Evolutionary conservation across 2,888 invertebrate species (phyloP).

Genomic region (Blastobasis adustella): DNA sequence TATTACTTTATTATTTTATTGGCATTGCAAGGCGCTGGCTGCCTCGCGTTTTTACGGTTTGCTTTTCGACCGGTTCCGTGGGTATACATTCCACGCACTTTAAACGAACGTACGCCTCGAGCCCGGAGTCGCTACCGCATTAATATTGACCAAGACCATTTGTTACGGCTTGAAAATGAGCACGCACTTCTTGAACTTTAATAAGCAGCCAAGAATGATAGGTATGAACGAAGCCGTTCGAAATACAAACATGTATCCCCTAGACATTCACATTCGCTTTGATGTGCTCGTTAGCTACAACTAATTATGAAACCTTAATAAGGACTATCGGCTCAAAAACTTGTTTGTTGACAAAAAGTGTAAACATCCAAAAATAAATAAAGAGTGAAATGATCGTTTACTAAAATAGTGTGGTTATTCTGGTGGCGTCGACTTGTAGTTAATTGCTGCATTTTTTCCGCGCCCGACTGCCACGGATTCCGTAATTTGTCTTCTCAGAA

Average conservation of each 20-base stretch:
- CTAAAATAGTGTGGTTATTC: slow-evolving; percentile 61
- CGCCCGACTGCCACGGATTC: slow-evolving; percentile 59
- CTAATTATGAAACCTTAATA: slow-evolving; percentile 18
- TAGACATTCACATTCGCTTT: slow-evolving; percentile 29
- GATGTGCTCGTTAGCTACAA: slow-evolving; percentile 30
- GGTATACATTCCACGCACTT: slow-evolving; percentile 51
- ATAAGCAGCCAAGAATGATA: slow-evolving; percentile 28
- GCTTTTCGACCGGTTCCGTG: slow-evolving; percentile 50
- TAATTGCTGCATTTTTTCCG: slow-evolving; percentile 72
- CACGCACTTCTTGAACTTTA: slow-evolving; percentile 31
- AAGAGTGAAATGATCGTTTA: slow-evolving; percentile 57
- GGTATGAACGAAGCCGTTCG: slow-evolving; percentile 33
- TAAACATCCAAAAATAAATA: slow-evolving; percentile 60
- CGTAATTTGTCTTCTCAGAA: slow-evolving; percentile 74
- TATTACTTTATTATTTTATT: slow-evolving; percentile 65
- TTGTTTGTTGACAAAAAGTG: slow-evolving; percentile 41
- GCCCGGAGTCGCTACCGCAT: slow-evolving; percentile 46
- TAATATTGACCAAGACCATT: slow-evolving; percentile 51
- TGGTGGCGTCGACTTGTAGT: slow-evolving; percentile 46
- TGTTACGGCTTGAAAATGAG: slow-evolving; percentile 42
- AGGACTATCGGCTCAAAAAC: slow-evolving; percentile 20
- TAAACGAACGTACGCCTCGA: slow-evolving; percentile 45
- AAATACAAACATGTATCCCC: slow-evolving; percentile 25
- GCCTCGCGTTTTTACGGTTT: slow-evolving; percentile 60
- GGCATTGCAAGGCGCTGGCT: slow-evolving; percentile 50